Evolutionary conservation across 2,888 invertebrate genomes (phyloP).

Genomic region (Oligia latruncula): DNA sequence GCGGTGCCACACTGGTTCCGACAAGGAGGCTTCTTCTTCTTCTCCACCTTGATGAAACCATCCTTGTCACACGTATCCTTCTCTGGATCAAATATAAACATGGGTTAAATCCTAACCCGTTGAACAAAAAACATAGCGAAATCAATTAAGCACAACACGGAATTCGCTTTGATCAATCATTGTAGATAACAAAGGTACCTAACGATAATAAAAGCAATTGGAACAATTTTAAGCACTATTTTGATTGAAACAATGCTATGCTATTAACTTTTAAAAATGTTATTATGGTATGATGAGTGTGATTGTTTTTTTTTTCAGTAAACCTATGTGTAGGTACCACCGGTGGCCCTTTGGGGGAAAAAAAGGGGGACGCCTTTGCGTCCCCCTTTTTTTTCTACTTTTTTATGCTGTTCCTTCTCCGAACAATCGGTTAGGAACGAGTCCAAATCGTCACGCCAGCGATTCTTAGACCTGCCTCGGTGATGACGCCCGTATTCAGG

Average conservation of each 20-base stretch:
- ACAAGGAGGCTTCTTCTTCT: no score
- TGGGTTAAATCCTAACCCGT: constrained; percentile 37
- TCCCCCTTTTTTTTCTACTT: no score
- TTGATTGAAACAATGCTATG: neutral
- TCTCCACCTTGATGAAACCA: no score
- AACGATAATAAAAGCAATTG: constrained; percentile 36
- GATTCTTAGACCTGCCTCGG: neutral
- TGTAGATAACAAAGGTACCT: constrained; percentile 60
- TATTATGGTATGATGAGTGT: neutral
- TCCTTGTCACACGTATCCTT: no score
- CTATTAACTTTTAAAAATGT: neutral
- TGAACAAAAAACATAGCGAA: constrained; percentile 54
- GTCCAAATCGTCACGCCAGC: neutral
- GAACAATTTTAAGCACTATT: neutral
- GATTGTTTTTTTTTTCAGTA: no score
- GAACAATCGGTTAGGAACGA: neutral
- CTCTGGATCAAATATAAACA: no score
- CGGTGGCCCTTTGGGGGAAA: no score
- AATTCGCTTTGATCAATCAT: constrained; percentile 70
- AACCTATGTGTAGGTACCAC: no score
- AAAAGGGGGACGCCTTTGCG: no score
- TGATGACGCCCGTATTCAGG: neutral
- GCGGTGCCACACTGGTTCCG: no score
- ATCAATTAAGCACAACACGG: constrained; percentile 68
- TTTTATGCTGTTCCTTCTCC: neutral